Conservation (phyloP, 2,888 invertebrate species). For the Apotomis turbidana region DNA sequence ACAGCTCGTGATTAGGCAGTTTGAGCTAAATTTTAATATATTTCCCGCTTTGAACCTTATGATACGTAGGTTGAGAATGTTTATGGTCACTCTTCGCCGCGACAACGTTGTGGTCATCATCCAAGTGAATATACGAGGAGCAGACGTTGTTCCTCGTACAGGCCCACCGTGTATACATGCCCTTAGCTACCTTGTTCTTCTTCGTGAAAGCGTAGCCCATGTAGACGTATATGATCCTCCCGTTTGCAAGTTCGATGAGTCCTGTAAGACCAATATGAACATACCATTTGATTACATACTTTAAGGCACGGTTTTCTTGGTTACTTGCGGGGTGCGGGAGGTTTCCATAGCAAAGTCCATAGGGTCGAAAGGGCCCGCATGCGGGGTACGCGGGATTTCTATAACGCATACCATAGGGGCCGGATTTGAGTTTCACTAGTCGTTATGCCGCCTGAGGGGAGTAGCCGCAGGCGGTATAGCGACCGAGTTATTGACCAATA, state of each 20-base stretch:
- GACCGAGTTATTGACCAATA: too few relatives aligned
- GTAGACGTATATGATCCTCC: conserved; percentile 51
- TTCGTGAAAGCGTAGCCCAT: conserved; percentile 56
- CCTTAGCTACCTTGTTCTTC: conserved; percentile 43
- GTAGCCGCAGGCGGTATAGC: too few relatives aligned
- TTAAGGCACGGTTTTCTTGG: too few relatives aligned
- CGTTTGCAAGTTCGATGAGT: conserved; percentile 52
- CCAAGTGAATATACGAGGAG: conserved; percentile 30
- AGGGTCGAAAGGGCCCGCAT: too few relatives aligned
- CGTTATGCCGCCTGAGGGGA: too few relatives aligned
- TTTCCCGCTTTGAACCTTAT: conserved; percentile 15
- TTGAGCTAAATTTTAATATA: conserved; percentile 10
- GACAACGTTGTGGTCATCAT: not conserved
- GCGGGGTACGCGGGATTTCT: too few relatives aligned
- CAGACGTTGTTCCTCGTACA: conserved; percentile 50
- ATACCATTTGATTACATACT: not conserved
- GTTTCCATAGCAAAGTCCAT: too few relatives aligned
- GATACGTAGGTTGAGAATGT: not conserved
- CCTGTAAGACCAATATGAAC: conserved; percentile 38
- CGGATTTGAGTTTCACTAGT: too few relatives aligned
- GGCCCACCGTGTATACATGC: conserved; percentile 50
- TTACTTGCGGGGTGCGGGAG: too few relatives aligned
- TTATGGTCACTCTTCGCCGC: conserved; percentile 2
- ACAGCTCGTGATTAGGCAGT: too few relatives aligned
- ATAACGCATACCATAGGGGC: too few relatives aligned